Conservation (phyloP, 2,113 vertebrate genomes). For the Callionymus lyra region DNA sequence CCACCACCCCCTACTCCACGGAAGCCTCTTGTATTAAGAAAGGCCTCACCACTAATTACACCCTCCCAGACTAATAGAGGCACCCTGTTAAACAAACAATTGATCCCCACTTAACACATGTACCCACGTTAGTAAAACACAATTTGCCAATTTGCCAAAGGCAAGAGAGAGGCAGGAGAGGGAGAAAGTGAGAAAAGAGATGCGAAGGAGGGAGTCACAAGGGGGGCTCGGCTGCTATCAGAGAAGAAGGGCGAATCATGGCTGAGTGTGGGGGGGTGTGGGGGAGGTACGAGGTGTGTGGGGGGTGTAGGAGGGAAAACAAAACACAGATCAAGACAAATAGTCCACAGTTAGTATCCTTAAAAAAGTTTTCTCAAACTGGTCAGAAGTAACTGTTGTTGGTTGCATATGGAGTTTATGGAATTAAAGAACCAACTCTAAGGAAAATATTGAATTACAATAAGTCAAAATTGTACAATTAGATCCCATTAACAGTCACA, state of each 20-base stretch:
- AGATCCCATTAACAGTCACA: too few relatives aligned
- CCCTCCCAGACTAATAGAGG: slow-evolving; percentile 73
- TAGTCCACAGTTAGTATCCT: slow-evolving; percentile 28
- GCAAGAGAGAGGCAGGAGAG: slow-evolving; percentile 58
- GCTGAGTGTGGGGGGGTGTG: slow-evolving; percentile 30
- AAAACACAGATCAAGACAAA: slow-evolving; percentile 21
- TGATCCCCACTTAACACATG: slow-evolving; percentile 72
- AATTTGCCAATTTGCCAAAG: slow-evolving; percentile 85
- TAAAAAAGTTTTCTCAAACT: slow-evolving; percentile 30
- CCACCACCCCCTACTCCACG: slow-evolving; percentile 19
- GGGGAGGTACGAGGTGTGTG: slow-evolving; percentile 10
- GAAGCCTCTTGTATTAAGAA: slow-evolving; percentile 55
- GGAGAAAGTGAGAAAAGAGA: slow-evolving; percentile 22
- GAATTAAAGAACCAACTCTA: too few relatives aligned
- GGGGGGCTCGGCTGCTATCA: slow-evolving; percentile 65
- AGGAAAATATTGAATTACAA: too few relatives aligned
- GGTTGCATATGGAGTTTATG: too few relatives aligned
- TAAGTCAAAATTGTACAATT: too few relatives aligned
- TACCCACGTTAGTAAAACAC: slow-evolving; percentile 76
- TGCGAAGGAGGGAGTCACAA: slow-evolving; percentile 40
- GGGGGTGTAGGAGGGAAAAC: slow-evolving; percentile 2
- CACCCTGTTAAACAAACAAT: slow-evolving; percentile 77
- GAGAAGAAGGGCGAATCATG: slow-evolving; percentile 46
- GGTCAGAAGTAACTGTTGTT: too few relatives aligned
- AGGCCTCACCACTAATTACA: slow-evolving; percentile 73